phyloP scores from a whole-genome alignment of 1,140 invertebrate genomes.

The Eriosoma lanigerum region DNA sequence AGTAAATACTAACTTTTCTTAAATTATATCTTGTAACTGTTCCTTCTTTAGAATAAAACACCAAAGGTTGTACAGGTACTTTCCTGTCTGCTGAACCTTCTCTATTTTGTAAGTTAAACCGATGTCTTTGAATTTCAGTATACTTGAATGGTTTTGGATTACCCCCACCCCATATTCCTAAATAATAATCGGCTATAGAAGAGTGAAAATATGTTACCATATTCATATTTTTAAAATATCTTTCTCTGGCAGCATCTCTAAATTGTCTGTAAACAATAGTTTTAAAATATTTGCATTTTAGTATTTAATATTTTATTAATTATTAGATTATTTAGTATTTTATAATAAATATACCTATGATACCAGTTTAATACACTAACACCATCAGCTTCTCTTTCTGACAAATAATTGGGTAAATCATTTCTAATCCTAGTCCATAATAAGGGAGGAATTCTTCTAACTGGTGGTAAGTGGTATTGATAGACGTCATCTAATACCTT shows the following conservation, averaged over 20 bases:
- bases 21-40: constrained; percentile 83
- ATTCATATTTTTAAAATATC: constrained; percentile 97
- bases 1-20: constrained; percentile 73
- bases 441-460: constrained; percentile 89
- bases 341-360: constrained; percentile 64
- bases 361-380: constrained; percentile 98
- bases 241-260: constrained; percentile 85
- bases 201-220: constrained; percentile 96
- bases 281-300: background rate
- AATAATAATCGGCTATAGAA: constrained; percentile 95
- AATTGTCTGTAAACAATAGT: constrained; percentile 71
- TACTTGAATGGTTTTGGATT: constrained; percentile 94
- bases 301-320: background rate
- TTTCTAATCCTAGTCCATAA: constrained; percentile 94
- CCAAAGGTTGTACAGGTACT: constrained; percentile 92
- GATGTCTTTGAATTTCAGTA: constrained; percentile 86
- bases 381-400: constrained; percentile 93
- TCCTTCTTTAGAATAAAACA: constrained; percentile 87
- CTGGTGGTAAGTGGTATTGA: constrained; percentile 96
- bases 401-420: constrained; percentile 93
- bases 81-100: constrained; percentile 93
- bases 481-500: constrained; percentile 95
- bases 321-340: background rate
- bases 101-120: constrained; percentile 82
- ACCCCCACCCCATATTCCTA: constrained; percentile 94